phyloP scores from a whole-genome alignment of 2,797 vertebrate genomes.

The Tenualosa ilisha region DNA sequence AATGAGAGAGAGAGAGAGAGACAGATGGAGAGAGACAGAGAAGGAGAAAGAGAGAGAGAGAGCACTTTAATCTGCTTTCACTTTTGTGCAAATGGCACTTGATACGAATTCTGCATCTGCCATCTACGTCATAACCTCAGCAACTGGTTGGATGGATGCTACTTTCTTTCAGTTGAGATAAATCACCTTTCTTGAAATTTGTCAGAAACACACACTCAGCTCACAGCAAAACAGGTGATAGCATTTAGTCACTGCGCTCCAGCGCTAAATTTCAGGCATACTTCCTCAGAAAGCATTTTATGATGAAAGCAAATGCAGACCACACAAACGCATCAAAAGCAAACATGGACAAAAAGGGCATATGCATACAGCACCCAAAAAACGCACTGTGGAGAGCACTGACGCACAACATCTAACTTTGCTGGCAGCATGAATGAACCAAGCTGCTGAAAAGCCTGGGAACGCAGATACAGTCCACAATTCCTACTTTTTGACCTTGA shows the following conservation, averaged over 20 bases:
- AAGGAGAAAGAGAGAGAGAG: slow-evolving; percentile 28
- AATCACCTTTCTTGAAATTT: slow-evolving; percentile 43
- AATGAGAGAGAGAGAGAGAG: slow-evolving; percentile 35
- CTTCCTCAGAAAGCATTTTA: slow-evolving; percentile 27
- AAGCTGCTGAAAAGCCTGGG: slow-evolving; percentile 10
- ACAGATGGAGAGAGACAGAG: slow-evolving; percentile 15
- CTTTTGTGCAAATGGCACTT: slow-evolving; percentile 52
- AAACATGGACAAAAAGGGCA: background rate
- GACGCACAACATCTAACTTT: background rate
- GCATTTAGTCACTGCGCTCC: slow-evolving; percentile 34
- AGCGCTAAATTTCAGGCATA: slow-evolving; percentile 34
- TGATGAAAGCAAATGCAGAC: slow-evolving; percentile 29
- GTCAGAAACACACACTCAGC: slow-evolving; percentile 31
- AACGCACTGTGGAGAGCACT: background rate
- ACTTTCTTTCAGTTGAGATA: slow-evolving; percentile 47
- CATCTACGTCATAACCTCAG: slow-evolving; percentile 61
- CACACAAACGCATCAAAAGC: slow-evolving; percentile 27
- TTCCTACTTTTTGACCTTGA: background rate
- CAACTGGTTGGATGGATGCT: slow-evolving; percentile 45
- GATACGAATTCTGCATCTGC: slow-evolving; percentile 47
- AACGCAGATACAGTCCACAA: background rate
- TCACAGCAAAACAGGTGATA: slow-evolving; percentile 41
- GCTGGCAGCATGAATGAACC: slow-evolving; percentile 13
- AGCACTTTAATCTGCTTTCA: slow-evolving; percentile 51
- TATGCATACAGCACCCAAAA: background rate